Base-by-base conservation (phyloP, 2,797 vertebrate genomes). In the Cyprinella venusta region DNA sequence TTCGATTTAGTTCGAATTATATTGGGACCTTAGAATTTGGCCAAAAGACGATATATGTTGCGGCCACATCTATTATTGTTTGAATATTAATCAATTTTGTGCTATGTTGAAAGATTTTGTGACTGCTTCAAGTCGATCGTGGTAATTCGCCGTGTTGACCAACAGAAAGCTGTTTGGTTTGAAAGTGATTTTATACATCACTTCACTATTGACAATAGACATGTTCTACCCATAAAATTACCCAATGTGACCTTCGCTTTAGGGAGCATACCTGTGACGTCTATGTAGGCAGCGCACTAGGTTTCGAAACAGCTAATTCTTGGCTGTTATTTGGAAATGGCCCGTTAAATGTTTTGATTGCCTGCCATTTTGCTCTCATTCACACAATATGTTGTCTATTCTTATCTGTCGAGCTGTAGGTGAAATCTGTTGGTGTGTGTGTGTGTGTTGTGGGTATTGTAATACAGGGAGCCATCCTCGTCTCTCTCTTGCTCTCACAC, bases 301-400 rank as follows among this genome's bases (percentile, higher is more conserved):
- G 40, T 42, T 42, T 42, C 9, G 10, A 42, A 42, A 42, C 40
- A 45, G 42, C 42, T 45, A 45, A 50, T 50, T 50, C 48, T 6
- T 18, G 5, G 16, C 15, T 50, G 16, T 30, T 50, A 19, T 83
- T 83, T 67, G 72, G 70, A 86, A 85, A 72, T 50, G 76, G 70
- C 79, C 48, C 52, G 30, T 76, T 79, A 80, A 88, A 79, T 52
- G 69, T 61, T 87, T 86, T 83, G 83, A 88, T 85, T 85, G 50
- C 24, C 45, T 86, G 61, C 65, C 69, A 45, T 85, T 78, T 70
- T 54, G 19, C 15, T 56, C 75, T 45, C 48, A n/a, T 65, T 77
- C 56, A 2, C 24, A 50, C 68, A n/a, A 68, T 72, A 13, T 68
- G 64, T 68, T 75, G 84, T 76, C 79, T 81, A 15, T 76, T 38